These are phyloP conservation scores for Lasius platythorax DNA, from an alignment of 2,888 invertebrate genomes.

Conservation along the genomic window DNA sequence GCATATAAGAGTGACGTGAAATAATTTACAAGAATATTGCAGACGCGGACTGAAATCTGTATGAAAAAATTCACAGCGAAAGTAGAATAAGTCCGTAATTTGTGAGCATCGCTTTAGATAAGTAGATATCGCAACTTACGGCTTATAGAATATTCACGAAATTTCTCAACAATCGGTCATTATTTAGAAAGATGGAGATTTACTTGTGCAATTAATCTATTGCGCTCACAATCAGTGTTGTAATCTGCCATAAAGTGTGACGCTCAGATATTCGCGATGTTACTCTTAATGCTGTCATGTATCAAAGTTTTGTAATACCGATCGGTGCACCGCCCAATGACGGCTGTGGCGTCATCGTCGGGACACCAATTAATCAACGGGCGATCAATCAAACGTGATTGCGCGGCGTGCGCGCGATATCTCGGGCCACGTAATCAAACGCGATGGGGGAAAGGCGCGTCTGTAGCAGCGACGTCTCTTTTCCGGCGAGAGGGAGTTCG, in stretches of 20 bases:
- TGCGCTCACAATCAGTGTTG: not conserved
- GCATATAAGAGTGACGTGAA: not conserved
- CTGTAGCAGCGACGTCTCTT: constrained; percentile 49
- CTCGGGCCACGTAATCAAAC: constrained; percentile 27
- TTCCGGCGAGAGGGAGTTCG: constrained; percentile 44
- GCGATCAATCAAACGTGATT: constrained; percentile 53
- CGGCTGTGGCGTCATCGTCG: constrained; percentile 10
- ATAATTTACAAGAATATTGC: not conserved
- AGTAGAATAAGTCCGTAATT: not conserved
- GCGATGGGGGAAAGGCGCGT: constrained; percentile 58
- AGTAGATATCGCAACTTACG: not conserved
- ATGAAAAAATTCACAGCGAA: not conserved
- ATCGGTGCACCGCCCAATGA: constrained; percentile 15
- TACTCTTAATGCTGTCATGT: not conserved
- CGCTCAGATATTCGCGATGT: not conserved
- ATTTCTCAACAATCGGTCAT: not conserved
- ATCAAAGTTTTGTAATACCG: constrained; percentile 28
- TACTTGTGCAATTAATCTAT: not conserved
- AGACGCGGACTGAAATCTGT: not conserved
- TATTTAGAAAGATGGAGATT: not conserved
- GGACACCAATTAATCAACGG: constrained; percentile 43
- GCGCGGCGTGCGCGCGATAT: constrained; percentile 38
- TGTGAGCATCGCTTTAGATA: not conserved
- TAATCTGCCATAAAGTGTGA: not conserved
- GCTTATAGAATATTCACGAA: not conserved